phyloP scores from a whole-genome alignment of 2,113 vertebrate genomes.

The Sigmodon hispidus region DNA sequence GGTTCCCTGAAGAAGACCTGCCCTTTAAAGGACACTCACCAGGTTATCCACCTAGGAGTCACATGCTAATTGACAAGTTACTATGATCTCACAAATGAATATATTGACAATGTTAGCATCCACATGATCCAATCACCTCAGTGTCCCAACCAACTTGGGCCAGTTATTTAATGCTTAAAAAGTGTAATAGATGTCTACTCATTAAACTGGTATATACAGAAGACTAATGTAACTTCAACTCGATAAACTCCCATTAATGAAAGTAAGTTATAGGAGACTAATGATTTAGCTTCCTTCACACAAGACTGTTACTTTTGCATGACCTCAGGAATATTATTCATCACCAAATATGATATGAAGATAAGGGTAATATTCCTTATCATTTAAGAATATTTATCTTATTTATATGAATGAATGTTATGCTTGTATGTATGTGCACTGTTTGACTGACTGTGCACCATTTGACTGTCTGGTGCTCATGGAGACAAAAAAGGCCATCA shows the following conservation, averaged over 20 bases:
- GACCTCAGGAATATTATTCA: background rate
- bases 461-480: background rate
- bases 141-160: background rate
- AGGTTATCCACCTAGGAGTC: too few species aligned
- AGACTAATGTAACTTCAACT: background rate
- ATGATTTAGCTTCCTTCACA: background rate
- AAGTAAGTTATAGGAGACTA: background rate
- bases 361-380: background rate
- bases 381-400: background rate
- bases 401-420: background rate
- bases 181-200: too few species aligned
- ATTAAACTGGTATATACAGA: background rate
- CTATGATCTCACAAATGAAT: background rate
- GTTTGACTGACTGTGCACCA: too few species aligned
- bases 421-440: background rate
- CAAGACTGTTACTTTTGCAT: background rate
- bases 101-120: too few species aligned
- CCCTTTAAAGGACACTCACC: too few species aligned
- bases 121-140: background rate
- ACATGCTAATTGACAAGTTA: background rate
- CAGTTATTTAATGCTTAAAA: background rate
- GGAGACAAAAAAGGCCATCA: background rate
- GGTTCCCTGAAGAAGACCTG: background rate
- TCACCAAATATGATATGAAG: background rate
- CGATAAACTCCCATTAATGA: background rate